Percentiles rank a stretch among this genome's conserved stretches.
Conservation (phyloP, 2,113 vertebrate species). For the Pteruthius melanotis region DNA sequence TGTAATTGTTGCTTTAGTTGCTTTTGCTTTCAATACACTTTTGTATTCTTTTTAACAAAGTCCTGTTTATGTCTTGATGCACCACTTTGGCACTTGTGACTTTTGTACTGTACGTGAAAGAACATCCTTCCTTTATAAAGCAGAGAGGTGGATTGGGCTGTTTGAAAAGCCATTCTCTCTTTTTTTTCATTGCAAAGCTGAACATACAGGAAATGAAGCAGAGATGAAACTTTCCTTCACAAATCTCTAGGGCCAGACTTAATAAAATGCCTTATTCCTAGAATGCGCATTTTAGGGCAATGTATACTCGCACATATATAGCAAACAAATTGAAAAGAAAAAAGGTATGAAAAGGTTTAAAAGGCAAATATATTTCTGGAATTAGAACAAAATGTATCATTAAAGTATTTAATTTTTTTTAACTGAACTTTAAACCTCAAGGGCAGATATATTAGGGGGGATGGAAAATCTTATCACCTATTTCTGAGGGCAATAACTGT, state of each 20-base stretch:
- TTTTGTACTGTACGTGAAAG: conserved; percentile 70
- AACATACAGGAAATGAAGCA: conserved; percentile 63
- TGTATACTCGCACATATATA: conserved; percentile 59
- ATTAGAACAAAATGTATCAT: conserved; percentile 64
- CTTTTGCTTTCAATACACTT: conserved; percentile 68
- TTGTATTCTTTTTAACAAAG: conserved; percentile 71
- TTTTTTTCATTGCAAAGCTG: conserved; percentile 62
- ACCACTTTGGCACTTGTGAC: conserved; percentile 72
- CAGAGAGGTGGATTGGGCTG: conserved; percentile 58
- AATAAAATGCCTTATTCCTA: conserved; percentile 81
- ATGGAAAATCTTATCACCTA: conserved; percentile 46
- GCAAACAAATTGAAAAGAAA: conserved; percentile 49
- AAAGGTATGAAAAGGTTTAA: conserved; percentile 46
- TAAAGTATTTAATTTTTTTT: conserved; percentile 66
- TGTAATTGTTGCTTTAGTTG: conserved; percentile 72
- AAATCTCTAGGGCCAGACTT: conserved; percentile 78
- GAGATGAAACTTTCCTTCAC: conserved; percentile 65
- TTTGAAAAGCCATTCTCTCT: conserved; percentile 65
- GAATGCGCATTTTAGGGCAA: conserved; percentile 70
- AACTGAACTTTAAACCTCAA: conserved; percentile 62
- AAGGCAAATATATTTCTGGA: conserved; percentile 78
- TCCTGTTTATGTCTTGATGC: conserved; percentile 67
- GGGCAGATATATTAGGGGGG: conserved; percentile 46
- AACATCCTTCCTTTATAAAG: conserved; percentile 60
- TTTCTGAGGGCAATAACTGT: conserved; percentile 81